phyloP scores from a whole-genome alignment of 2,888 invertebrate genomes.

The Arge pagana region DNA sequence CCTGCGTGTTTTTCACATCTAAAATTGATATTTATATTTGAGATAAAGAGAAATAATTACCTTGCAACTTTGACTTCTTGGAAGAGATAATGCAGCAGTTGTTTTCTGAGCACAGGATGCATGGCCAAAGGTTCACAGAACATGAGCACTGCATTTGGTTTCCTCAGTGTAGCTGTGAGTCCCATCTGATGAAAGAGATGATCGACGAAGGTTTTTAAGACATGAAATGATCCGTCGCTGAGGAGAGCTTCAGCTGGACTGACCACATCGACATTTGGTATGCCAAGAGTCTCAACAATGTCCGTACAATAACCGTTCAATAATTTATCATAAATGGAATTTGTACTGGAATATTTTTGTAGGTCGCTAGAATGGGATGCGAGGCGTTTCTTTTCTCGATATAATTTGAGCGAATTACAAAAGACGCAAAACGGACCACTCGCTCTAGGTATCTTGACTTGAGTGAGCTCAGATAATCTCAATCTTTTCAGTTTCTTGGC shows the following conservation, averaged over 20 bases:
- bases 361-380: constrained; percentile 46
- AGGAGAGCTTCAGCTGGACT: constrained; percentile 56
- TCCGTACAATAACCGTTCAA: constrained; percentile 56
- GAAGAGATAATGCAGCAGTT: constrained; percentile 55
- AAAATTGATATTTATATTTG: not conserved
- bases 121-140: constrained; percentile 56
- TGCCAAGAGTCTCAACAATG: constrained; percentile 51
- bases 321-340: constrained; percentile 53
- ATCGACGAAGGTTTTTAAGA: constrained; percentile 53
- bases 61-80: constrained; percentile 57
- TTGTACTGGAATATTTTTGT: constrained; percentile 47
- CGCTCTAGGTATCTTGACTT: constrained; percentile 45
- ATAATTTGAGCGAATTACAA: constrained; percentile 53
- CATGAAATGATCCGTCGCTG: constrained; percentile 50
- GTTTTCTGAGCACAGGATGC: constrained; percentile 51
- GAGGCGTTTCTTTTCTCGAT: constrained; percentile 52
- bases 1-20: not conserved
- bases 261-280: constrained; percentile 55
- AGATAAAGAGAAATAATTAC: constrained; percentile 34
- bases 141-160: constrained; percentile 55
- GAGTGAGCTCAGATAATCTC: constrained; percentile 45
- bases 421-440: constrained; percentile 56
- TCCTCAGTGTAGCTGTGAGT: constrained; percentile 48
- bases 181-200: constrained; percentile 57
- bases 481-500: constrained; percentile 48